Evolutionary conservation across 2,797 vertebrate genomes (phyloP).

Genomic region (Eulemur mongoz): DNA sequence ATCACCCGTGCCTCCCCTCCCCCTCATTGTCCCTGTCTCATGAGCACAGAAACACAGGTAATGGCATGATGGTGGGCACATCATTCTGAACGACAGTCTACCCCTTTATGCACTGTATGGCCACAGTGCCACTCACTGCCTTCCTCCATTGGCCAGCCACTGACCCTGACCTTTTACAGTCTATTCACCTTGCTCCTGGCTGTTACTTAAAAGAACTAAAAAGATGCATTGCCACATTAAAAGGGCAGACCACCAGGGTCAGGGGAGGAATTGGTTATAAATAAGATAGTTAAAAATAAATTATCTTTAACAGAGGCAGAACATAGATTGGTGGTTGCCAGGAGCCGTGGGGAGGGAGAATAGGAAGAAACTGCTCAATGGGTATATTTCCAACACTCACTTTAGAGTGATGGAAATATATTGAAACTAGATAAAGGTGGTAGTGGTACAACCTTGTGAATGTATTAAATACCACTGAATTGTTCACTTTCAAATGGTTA

Average conservation of each 20-base stretch:
- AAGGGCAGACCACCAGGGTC: not conserved
- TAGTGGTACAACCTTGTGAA: not conserved
- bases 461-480: not conserved
- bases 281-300: not conserved
- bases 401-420: not conserved
- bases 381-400: too few relatives aligned
- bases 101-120: not conserved
- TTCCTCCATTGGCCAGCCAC: not conserved
- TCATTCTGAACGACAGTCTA: not conserved
- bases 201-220: not conserved
- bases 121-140: not conserved
- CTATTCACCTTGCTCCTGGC: not conserved
- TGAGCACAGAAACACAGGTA: not conserved
- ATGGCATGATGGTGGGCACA: not conserved
- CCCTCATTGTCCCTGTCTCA: fast-evolving
- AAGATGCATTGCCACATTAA: not conserved
- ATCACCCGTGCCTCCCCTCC: not conserved
- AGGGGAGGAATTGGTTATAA: not conserved
- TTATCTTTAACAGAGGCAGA: not conserved
- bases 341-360: not conserved
- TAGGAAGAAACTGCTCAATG: not conserved
- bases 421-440: not conserved
- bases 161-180: not conserved
- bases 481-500: not conserved
- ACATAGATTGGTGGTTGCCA: not conserved